Conservation (phyloP, 2,797 vertebrate genomes). For the Myotis findleyi region DNA sequence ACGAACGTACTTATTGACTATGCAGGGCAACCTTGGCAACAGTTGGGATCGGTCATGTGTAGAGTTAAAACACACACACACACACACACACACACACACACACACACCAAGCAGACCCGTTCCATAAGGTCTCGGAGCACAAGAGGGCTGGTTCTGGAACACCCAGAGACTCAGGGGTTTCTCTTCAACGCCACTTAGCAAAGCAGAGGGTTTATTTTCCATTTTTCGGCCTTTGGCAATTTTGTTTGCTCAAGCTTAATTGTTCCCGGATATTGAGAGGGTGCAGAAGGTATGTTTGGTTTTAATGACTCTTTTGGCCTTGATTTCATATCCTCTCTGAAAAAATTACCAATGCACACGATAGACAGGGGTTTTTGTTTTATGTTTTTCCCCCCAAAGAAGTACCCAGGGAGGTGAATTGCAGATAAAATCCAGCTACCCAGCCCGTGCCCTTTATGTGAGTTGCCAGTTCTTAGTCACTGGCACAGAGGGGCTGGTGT, state of each 20-base stretch:
- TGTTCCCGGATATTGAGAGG: slow-evolving; percentile 70
- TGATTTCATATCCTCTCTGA: slow-evolving; percentile 49
- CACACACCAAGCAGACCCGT: neutral
- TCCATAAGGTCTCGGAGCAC: neutral
- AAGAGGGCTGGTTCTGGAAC: neutral
- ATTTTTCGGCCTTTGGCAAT: slow-evolving; percentile 44
- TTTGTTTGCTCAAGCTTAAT: slow-evolving; percentile 78
- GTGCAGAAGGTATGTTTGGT: slow-evolving; percentile 71
- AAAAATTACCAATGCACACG: neutral
- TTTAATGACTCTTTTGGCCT: slow-evolving; percentile 69
- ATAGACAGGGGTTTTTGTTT: neutral
- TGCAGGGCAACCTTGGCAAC: slow-evolving; percentile 58
- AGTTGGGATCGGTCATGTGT: slow-evolving; percentile 35
- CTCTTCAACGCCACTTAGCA: neutral
- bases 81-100: neutral
- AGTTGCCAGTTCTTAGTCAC: neutral
- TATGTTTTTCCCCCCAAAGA: neutral
- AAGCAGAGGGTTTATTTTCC: slow-evolving; percentile 58
- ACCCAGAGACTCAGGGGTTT: neutral
- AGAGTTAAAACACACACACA: neutral
- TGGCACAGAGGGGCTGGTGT: neutral
- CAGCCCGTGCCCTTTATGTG: neutral
- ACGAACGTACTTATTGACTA: slow-evolving; percentile 65
- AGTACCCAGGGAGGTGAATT: slow-evolving; percentile 22
- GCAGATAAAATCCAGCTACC: slow-evolving; percentile 10